Conservation (phyloP, 2,888 invertebrate species). For the Drosophila nigritarsus region DNA sequence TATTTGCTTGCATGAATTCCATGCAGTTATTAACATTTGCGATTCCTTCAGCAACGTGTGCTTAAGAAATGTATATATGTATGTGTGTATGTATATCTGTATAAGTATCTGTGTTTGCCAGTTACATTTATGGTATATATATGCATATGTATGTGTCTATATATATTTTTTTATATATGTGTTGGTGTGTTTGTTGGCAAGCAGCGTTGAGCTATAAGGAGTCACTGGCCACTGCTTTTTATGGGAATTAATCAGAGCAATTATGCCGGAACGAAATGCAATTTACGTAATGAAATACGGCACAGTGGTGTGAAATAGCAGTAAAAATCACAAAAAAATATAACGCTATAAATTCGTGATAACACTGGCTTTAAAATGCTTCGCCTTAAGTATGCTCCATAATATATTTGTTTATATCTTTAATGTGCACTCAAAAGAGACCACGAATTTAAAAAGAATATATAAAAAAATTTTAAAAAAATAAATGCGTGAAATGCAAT, state of each 20-base stretch:
- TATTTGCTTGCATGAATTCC: slow-evolving; percentile 45
- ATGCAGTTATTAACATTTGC: slow-evolving; percentile 57
- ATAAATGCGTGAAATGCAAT: background rate
- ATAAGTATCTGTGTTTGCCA: background rate
- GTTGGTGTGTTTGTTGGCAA: slow-evolving; percentile 1
- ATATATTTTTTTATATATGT: slow-evolving; percentile 10
- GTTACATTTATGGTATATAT: background rate
- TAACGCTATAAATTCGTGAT: background rate
- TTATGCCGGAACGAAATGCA: slow-evolving; percentile 65
- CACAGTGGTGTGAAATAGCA: slow-evolving; percentile 44
- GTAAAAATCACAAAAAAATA: background rate
- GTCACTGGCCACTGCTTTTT: slow-evolving; percentile 51
- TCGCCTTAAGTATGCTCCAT: background rate
- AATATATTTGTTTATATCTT: background rate
- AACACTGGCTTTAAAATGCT: background rate
- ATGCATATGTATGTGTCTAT: slow-evolving; percentile 9
- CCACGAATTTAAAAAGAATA: background rate
- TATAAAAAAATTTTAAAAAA: background rate
- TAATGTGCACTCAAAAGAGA: background rate
- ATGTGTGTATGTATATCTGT: background rate
- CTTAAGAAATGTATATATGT: slow-evolving; percentile 23
- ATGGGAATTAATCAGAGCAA: slow-evolving; percentile 76
- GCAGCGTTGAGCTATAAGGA: slow-evolving; percentile 7
- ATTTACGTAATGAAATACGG: slow-evolving; percentile 67
- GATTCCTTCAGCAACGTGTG: slow-evolving; percentile 26